Base-by-base conservation (phyloP, 2,113 vertebrate species). In the Bothrops jararaca region DNA sequence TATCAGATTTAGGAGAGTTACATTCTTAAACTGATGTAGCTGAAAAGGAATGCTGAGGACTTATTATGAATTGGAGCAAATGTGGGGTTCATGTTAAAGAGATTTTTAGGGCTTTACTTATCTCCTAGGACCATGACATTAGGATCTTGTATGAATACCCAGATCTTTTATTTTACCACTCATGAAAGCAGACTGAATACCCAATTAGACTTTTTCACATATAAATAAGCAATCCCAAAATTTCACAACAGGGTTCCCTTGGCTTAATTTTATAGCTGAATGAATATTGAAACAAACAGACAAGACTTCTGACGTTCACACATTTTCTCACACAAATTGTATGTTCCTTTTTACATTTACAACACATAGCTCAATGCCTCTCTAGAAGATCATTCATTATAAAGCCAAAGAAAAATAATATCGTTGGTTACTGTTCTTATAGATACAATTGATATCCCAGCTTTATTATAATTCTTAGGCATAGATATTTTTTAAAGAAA, bases 401-500 rank as follows among this genome's bases (percentile, higher is more conserved):
- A 93, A n/a, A 92, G 5, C 1, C 58, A 92, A 95, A 7, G 5
- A 89, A 93, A 91, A 92, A 64, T 1, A 5, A 3, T 48, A 34
- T 85, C 91, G 92, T 91, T 50, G 92, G 13, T 53, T 50, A 91
- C 1, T 52, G 85, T 34, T 93, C 26, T 48, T 91, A 60, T 22
- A n/a, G 86, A 29, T 57, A 58, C 91, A 94, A 69, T 48, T 90
- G 45, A 53, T 89, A 89, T 94, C 93, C 89, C 22, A 52, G 22
- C n/a, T 42, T 54, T 95, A 94, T 95, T 94, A 95, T n/a, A 53
- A 91, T 74, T 94, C 85, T 92, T 93, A 95, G 93, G 94, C 91
- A 95, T 95, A 94, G 11, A 89, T 69, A 92, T 88, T 26, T 64
- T 22, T 64, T 69, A 48, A 91, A 29, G 26, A 91, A 94, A 94